phyloP scores from a whole-genome alignment of 2,113 vertebrate species.

The Progne subis region DNA sequence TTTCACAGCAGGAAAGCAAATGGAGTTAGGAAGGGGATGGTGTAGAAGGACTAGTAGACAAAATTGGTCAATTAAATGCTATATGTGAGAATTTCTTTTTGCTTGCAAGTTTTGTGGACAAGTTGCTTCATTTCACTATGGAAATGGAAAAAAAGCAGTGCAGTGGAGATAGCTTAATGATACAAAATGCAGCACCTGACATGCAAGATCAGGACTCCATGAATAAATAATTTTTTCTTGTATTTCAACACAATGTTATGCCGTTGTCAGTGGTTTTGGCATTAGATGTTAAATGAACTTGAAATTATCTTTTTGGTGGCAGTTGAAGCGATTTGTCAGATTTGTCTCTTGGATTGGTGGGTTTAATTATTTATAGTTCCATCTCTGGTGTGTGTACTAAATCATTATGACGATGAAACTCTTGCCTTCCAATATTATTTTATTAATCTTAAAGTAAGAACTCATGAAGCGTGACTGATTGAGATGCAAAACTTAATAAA shows the following conservation, averaged over 20 bases:
- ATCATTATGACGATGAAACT: background rate
- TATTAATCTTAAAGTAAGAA: background rate
- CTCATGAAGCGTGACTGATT: background rate
- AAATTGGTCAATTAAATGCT: background rate
- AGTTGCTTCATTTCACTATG: background rate
- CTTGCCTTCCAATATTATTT: background rate
- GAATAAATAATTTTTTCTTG: background rate
- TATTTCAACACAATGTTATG: background rate
- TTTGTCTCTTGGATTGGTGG: background rate
- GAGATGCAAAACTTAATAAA: background rate
- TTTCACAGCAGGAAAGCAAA: slow-evolving; percentile 34
- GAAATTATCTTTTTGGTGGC: background rate
- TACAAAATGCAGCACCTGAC: background rate
- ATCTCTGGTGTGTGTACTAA: background rate
- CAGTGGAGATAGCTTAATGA: background rate
- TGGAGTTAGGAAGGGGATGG: background rate
- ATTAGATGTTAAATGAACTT: background rate
- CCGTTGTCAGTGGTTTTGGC: background rate
- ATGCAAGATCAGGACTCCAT: background rate
- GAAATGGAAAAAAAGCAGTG: background rate
- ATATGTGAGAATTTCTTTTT: background rate
- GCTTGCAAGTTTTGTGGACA: background rate
- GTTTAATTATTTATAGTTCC: background rate
- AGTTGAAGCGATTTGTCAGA: background rate
- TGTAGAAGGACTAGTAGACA: background rate